A percentile compares a stretch with the other conserved stretches of the same genome.
Evolutionary conservation across 2,113 vertebrate genomes (phyloP).

Genomic region (Ailuropoda melanoleuca): DNA sequence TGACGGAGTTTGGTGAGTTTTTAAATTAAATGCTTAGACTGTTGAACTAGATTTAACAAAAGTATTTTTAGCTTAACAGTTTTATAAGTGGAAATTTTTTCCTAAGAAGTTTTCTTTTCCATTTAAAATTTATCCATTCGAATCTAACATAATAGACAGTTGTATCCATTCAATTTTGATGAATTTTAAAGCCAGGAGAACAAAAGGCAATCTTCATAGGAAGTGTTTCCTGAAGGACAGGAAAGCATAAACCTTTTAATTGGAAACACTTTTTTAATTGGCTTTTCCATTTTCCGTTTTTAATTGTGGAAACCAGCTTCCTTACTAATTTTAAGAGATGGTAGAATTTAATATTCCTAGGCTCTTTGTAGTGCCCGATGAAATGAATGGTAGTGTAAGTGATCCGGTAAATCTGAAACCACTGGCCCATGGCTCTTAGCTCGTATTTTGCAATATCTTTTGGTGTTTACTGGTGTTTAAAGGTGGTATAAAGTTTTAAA

Average conservation of each 20-base stretch:
- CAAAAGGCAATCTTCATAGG: background rate
- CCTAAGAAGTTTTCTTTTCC: conserved; percentile 40
- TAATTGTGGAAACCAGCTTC: conserved; percentile 23
- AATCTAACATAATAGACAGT: background rate
- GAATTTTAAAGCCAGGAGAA: conserved; percentile 47
- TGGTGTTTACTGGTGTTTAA: background rate
- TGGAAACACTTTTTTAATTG: conserved; percentile 28
- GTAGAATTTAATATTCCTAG: background rate
- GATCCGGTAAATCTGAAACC: background rate
- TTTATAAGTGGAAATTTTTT: conserved; percentile 64
- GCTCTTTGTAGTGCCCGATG: background rate
- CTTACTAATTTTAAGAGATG: conserved; percentile 32
- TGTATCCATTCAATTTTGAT: conserved; percentile 29
- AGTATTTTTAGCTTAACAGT: conserved; percentile 43
- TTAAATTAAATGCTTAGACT: conserved; percentile 43
- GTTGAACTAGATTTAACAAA: conserved; percentile 64
- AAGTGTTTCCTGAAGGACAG: conserved; percentile 8
- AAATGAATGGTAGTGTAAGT: background rate
- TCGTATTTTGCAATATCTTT: background rate
- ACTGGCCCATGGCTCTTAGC: background rate
- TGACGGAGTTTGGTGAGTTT: conserved; percentile 48
- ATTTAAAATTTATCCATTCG: conserved; percentile 33
- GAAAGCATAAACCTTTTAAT: conserved; percentile 25
- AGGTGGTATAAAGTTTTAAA: background rate
- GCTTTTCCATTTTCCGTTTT: conserved; percentile 42